These are phyloP conservation scores for Austrolebias charrua DNA, from an alignment of 2,797 vertebrate species.

Conservation along the genomic window DNA sequence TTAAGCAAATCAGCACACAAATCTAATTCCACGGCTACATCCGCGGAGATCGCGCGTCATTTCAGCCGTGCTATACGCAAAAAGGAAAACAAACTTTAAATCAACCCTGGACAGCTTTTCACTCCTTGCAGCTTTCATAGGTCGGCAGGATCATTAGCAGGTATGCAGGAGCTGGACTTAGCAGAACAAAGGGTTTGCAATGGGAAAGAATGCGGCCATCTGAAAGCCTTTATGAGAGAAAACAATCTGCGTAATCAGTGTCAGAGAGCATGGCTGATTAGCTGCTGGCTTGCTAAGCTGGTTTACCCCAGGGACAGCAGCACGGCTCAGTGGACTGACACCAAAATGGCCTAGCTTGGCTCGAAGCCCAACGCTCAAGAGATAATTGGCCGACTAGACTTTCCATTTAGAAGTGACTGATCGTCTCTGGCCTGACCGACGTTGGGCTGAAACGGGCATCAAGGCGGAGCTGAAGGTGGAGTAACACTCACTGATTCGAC, in stretches of 20 bases:
- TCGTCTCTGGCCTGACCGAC: conserved; percentile 36
- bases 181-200: conserved; percentile 76
- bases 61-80: conserved; percentile 52
- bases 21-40: conserved; percentile 51
- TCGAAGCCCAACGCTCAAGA: conserved; percentile 55
- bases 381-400: conserved; percentile 77
- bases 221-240: conserved; percentile 82
- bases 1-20: conserved; percentile 56
- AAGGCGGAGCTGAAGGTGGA: conserved; percentile 24
- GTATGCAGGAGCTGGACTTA: conserved; percentile 75
- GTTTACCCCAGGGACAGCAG: conserved; percentile 66
- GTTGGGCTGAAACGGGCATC: conserved; percentile 27
- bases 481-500: conserved; percentile 95
- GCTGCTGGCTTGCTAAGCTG: conserved; percentile 72
- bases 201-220: conserved; percentile 80
- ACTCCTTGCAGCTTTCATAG: conserved; percentile 58
- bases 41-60: conserved; percentile 56
- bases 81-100: conserved; percentile 63
- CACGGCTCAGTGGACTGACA: conserved; percentile 63
- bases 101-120: conserved; percentile 37
- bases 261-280: conserved; percentile 78
- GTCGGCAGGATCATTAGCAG: conserved; percentile 75
- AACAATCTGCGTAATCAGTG: conserved; percentile 80
- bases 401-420: conserved; percentile 49
- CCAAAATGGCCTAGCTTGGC: conserved; percentile 64